Evolutionary conservation across 2,797 vertebrate genomes (phyloP), one percentile per base, ranked within the genome.

Genomic region (Potorous gilbertii): DNA sequence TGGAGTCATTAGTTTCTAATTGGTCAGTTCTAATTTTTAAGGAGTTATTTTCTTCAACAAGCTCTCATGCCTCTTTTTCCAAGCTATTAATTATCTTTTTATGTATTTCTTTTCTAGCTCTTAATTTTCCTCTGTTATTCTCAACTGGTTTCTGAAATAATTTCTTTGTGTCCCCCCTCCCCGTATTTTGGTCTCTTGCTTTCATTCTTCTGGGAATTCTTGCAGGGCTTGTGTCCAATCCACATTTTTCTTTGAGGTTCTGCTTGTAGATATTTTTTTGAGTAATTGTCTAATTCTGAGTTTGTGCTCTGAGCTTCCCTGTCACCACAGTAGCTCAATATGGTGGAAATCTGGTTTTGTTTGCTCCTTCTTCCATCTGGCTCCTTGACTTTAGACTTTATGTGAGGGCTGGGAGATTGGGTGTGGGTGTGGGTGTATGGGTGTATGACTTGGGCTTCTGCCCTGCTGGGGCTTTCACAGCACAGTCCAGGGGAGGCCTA

Each of bases 161-260:
- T 74, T 8, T 40, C 18, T 66, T 59, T 55, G 56, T 1, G 1
- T 10, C 28, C 3, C 0, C 0, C 0, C n/a, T 2, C 66, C 2
- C 18, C 8, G 6, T 0, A 40, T 74, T 40, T 74, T 74, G 34
- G 18, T 74, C 18, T 74, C n/a, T 74, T 40, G 18, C 8, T 40
- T 74, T 74, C 40, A 10, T 74, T 74, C 62, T 74, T 74, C 66
- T 74, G 40, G n/a, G 66, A 74, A 40, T 74, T 74, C 66, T 74
- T 74, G 66, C 66, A 24, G 66, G 66, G n/a, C 66, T 74, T 74
- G 5, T 40, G 6, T 74, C n/a, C 66, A 74, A 21, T 74, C 66
- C 18, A 16, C 18, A 24, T 74, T 74, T 5, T 74, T 74, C 66
- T 74, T 74, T 24, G n/a, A 74, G n/a, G 16, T 40, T 74, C 21